phyloP scores from a whole-genome alignment of 2,113 vertebrate genomes.

The Spilogale gracilis region DNA sequence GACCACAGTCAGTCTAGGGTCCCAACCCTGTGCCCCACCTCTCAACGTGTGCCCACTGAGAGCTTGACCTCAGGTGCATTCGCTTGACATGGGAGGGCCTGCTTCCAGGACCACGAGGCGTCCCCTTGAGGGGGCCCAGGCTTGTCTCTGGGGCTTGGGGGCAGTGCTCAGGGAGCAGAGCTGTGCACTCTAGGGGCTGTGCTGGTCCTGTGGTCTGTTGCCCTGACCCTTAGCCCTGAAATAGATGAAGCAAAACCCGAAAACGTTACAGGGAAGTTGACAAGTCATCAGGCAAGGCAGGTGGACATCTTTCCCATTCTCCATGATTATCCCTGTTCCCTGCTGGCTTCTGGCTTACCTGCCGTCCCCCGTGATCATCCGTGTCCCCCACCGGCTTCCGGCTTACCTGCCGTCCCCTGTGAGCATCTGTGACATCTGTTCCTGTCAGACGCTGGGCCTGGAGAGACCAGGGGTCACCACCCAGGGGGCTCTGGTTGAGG shows the following conservation, averaged over 20 bases:
- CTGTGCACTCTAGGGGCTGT: not conserved
- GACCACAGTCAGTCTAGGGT: not conserved
- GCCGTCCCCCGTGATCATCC: no score
- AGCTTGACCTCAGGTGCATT: not conserved
- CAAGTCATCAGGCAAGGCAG: not conserved
- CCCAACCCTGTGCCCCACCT: no score
- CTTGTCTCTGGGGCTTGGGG: not conserved
- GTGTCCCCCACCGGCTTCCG: no score
- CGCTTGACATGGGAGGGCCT: not conserved
- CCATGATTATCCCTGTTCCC: no score
- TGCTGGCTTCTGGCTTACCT: no score
- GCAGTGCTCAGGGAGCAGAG: not conserved
- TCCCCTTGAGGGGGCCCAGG: not conserved
- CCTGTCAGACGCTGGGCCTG: no score
- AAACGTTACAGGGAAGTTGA: not conserved
- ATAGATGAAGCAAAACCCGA: not conserved
- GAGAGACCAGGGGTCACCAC: not conserved
- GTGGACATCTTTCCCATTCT: not conserved
- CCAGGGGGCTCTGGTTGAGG: not conserved
- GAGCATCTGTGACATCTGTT: no score
- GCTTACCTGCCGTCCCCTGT: no score
- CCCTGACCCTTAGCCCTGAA: not conserved
- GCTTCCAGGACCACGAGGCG: not conserved
- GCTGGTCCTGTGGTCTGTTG: not conserved
- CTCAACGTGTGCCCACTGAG: not conserved